phyloP scores from a whole-genome alignment of 2,113 vertebrate genomes.

The Laticauda laticaudata region DNA sequence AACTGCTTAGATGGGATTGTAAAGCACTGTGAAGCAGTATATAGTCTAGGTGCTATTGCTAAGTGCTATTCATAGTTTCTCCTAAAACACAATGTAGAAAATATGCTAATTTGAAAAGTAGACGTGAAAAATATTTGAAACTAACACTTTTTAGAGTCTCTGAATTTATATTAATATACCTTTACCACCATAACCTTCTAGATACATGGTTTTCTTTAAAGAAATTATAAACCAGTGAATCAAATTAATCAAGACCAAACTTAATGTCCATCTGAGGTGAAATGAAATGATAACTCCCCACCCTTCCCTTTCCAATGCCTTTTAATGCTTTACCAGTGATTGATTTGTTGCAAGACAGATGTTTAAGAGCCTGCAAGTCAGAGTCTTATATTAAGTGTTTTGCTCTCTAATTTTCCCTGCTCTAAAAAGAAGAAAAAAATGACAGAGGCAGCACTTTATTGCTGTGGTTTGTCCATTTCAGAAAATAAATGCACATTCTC shows the following conservation, averaged over 20 bases:
- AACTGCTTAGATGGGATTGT: too few species aligned
- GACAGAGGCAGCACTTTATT: constrained; percentile 71
- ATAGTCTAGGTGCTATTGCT: too few species aligned
- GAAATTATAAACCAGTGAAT: neutral
- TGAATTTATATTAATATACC: neutral
- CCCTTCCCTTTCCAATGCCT: constrained; percentile 57
- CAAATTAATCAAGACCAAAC: neutral
- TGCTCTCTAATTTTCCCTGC: constrained; percentile 44
- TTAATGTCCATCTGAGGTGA: neutral
- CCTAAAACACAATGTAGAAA: constrained; percentile 14
- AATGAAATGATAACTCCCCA: constrained; percentile 42
- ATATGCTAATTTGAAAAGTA: neutral
- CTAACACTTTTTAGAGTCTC: neutral
- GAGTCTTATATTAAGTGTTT: constrained; percentile 54
- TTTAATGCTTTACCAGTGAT: constrained; percentile 56
- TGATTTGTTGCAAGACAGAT: constrained; percentile 54
- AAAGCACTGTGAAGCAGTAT: too few species aligned
- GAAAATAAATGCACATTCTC: constrained; percentile 81
- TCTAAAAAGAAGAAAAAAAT: constrained; percentile 53
- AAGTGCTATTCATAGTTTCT: neutral
- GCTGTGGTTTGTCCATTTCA: constrained; percentile 80
- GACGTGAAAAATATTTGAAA: neutral
- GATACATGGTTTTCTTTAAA: neutral
- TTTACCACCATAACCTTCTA: neutral
- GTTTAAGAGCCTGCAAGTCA: constrained; percentile 61